A percentile compares a stretch with the other conserved stretches of the same genome.
These are phyloP conservation scores for Dolichopus griseipennis DNA, from an alignment of 2,888 invertebrate species.

Conservation along the genomic window DNA sequence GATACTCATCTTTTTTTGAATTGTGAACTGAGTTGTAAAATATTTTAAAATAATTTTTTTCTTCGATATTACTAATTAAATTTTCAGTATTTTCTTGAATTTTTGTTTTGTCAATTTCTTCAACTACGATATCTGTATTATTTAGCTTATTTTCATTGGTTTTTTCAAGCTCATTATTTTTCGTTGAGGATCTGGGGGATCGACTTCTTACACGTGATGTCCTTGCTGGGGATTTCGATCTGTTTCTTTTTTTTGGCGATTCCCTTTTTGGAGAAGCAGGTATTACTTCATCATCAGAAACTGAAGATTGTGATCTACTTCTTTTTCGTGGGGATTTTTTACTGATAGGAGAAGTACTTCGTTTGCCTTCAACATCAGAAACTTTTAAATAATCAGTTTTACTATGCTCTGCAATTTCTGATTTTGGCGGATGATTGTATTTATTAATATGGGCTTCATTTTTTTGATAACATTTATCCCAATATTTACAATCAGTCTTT, in stretches of 20 bases:
- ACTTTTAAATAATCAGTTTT: not conserved
- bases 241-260: not conserved
- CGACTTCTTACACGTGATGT: slow-evolving; percentile 13
- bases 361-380: slow-evolving; percentile 13
- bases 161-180: slow-evolving; percentile 4
- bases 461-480: slow-evolving; percentile 70
- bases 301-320: not conserved
- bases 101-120: not conserved
- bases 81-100: slow-evolving; percentile 24
- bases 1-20: slow-evolving; percentile 38
- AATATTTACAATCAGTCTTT: slow-evolving; percentile 65
- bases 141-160: slow-evolving; percentile 17
- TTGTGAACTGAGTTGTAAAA: slow-evolving; percentile 31
- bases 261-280: not conserved
- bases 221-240: slow-evolving; percentile 9
- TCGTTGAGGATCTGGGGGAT: slow-evolving; percentile 27
- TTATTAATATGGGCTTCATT: slow-evolving; percentile 63
- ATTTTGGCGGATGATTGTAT: slow-evolving; percentile 64
- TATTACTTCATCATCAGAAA: not conserved
- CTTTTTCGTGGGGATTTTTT: not conserved
- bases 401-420: not conserved
- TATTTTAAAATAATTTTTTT: slow-evolving; percentile 34
- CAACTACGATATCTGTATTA: slow-evolving; percentile 24
- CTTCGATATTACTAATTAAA: slow-evolving; percentile 29
- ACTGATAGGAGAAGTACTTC: not conserved